Conservation (phyloP, 2,113 vertebrate species). For the Notarius quadriscutis region DNA sequence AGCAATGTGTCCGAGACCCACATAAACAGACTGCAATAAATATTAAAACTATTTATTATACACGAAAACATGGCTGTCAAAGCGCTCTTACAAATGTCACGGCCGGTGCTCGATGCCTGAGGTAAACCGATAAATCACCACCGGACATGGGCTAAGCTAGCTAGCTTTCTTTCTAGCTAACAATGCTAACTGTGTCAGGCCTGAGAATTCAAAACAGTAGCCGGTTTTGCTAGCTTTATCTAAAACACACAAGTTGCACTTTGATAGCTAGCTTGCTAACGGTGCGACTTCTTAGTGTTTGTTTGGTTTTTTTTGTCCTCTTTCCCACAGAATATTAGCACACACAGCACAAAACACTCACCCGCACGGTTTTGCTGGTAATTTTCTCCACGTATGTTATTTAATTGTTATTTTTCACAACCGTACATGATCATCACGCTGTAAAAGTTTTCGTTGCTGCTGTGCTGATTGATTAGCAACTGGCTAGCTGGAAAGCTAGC, state of each 20-base stretch:
- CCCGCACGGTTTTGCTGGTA: background rate
- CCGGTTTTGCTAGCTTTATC: background rate
- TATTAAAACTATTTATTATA: background rate
- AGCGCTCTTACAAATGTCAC: background rate
- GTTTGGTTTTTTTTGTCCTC: background rate
- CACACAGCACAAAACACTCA: background rate
- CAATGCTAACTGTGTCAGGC: conserved; percentile 1
- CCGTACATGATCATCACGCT: conserved; percentile 10
- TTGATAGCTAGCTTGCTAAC: background rate
- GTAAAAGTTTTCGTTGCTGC: conserved; percentile 57
- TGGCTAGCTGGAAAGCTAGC: conserved; percentile 32
- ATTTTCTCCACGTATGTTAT: conserved; percentile 10
- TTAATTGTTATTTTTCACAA: conserved; percentile 12
- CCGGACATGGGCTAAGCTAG: conserved; percentile 23
- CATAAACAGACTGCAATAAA: background rate
- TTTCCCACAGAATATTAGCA: background rate
- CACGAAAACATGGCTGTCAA: background rate
- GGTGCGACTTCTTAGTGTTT: background rate
- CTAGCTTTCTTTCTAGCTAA: conserved; percentile 38
- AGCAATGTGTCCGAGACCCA: background rate
- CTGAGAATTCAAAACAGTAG: background rate
- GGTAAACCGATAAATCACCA: background rate
- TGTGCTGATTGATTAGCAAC: conserved; percentile 44
- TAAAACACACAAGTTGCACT: conserved; percentile 8
- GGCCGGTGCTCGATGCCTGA: background rate